Evolutionary conservation across 2,888 invertebrate species (phyloP).

Genomic region (Drosophila sordidula): DNA sequence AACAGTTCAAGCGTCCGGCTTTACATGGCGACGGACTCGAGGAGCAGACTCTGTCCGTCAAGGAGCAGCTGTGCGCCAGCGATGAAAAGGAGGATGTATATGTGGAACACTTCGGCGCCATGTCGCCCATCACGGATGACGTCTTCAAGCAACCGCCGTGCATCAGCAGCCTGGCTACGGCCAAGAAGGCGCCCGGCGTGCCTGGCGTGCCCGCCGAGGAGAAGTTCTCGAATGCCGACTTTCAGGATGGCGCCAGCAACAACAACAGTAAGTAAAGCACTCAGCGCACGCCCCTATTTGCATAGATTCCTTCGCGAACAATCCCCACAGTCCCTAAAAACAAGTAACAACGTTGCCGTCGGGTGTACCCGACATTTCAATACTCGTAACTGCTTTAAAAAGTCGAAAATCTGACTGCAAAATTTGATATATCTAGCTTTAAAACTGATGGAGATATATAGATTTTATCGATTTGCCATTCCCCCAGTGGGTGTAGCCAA

Average conservation of each 20-base stretch:
- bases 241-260: conserved; percentile 59
- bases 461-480: too few species aligned
- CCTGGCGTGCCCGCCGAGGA: conserved; percentile 17
- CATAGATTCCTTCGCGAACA: not conserved
- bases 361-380: too few species aligned
- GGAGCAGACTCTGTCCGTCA: conserved; percentile 73
- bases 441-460: too few species aligned
- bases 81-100: conserved; percentile 82
- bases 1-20: conserved; percentile 56
- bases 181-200: conserved; percentile 6
- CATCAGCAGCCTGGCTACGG: conserved; percentile 35
- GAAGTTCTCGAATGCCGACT: conserved; percentile 64
- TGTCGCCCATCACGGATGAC: conserved; percentile 72
- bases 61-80: conserved; percentile 76
- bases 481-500: too few species aligned
- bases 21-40: conserved; percentile 50
- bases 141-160: conserved; percentile 71
- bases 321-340: not conserved
- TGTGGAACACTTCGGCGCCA: conserved; percentile 73
- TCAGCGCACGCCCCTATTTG: not conserved
- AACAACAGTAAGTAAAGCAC: conserved; percentile 70
- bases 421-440: too few species aligned
- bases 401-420: too few species aligned
- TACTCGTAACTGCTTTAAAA: too few species aligned
- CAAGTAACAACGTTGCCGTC: too few species aligned